Conservation (phyloP, 2,797 vertebrate species). For the Sciaenops ocellatus region DNA sequence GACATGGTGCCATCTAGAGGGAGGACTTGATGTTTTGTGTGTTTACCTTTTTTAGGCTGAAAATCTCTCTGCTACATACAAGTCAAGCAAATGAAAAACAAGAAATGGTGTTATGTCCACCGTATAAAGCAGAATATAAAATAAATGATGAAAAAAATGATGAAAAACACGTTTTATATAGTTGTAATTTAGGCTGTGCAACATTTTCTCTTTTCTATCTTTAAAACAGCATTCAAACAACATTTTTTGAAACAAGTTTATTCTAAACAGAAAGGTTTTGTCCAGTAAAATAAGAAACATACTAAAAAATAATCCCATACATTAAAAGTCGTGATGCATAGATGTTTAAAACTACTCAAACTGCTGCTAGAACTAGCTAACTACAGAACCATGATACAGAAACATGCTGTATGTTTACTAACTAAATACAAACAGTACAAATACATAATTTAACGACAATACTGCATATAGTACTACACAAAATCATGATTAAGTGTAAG, state of each 20-base stretch:
- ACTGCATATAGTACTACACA: not conserved
- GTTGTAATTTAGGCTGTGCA: not conserved
- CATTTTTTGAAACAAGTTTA: slow-evolving; percentile 10
- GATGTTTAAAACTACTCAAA: not conserved
- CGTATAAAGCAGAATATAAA: not conserved
- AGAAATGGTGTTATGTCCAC: not conserved
- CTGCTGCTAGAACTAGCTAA: not conserved
- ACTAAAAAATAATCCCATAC: not conserved
- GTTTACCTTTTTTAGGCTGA: slow-evolving; percentile 16
- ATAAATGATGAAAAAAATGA: not conserved
- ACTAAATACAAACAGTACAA: slow-evolving; percentile 18
- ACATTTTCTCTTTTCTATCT: not conserved
- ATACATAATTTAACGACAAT: not conserved
- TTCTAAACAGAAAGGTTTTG: slow-evolving; percentile 19
- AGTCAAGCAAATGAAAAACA: not conserved
- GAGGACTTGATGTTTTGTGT: slow-evolving; percentile 41
- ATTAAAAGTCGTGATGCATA: not conserved
- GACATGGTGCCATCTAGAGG: slow-evolving; percentile 83
- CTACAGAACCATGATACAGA: slow-evolving; percentile 7
- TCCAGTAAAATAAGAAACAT: slow-evolving; percentile 22
- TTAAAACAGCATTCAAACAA: slow-evolving; percentile 7
- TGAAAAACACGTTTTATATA: not conserved
- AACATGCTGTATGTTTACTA: slow-evolving; percentile 10
- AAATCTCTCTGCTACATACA: slow-evolving; percentile 2
- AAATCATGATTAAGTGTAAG: not conserved